Conservation (phyloP, 1,140 invertebrate species). For the Brachionus rotundiformis region DNA sequence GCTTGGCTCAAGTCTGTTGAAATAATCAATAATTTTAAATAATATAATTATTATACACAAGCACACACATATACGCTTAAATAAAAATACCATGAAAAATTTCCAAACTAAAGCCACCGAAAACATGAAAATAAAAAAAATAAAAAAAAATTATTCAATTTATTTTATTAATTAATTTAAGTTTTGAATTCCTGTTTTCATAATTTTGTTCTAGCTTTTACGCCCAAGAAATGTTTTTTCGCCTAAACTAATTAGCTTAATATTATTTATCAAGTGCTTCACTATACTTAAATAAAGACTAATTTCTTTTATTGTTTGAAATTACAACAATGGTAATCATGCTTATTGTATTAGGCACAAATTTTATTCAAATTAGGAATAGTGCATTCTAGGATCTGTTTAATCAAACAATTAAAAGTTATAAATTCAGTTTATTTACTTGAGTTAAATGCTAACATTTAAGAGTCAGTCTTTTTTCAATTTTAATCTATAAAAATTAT, state of each 20-base stretch:
- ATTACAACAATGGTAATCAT: neutral
- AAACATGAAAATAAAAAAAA: neutral
- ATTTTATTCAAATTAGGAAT: neutral
- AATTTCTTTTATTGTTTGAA: neutral
- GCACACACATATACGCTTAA: neutral
- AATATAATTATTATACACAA: constrained; percentile 15
- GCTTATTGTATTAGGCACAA: neutral
- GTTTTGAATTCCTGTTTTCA: neutral
- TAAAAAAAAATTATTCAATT: neutral
- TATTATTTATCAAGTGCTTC: constrained; percentile 9
- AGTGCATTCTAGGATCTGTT: neutral
- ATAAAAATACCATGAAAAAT: neutral
- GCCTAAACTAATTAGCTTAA: neutral
- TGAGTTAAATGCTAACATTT: neutral
- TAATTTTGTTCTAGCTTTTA: neutral
- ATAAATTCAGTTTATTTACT: neutral
- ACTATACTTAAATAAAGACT: neutral
- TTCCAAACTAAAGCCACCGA: neutral
- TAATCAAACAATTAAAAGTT: neutral
- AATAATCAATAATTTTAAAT: constrained; percentile 4
- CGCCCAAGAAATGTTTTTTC: neutral
- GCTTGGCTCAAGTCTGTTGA: neutral
- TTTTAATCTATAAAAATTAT: too few relatives aligned
- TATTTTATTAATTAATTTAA: neutral
- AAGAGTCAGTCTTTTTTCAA: neutral